Evolutionary conservation across 2,797 vertebrate genomes (phyloP), one percentile per base, ranked within the genome.

Genomic region (Tarsius wallacei): DNA sequence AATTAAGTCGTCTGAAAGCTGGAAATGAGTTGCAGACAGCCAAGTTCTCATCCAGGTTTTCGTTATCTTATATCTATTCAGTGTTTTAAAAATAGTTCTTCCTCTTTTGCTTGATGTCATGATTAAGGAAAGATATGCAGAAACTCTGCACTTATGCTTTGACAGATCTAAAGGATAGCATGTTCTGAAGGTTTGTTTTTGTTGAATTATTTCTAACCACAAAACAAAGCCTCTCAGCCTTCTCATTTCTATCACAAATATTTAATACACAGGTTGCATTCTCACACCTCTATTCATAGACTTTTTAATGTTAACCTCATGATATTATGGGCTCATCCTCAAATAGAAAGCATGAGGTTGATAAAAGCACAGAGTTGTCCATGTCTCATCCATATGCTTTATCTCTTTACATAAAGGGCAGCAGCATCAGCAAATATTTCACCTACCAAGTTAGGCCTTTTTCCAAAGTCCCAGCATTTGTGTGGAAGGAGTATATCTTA

Each of bases 21-120:
- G 31, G 89, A 95, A 83, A 86, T 61, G 57, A 83, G 26, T 36
- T 83, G 59, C 57, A 24, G 15, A 76, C n/a, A 87, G 73, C 59
- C 81, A 91, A 93, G n/a, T 90, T 61, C 70, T 92, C 73, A 73
- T 73, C 13, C 47, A 84, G 76, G 81, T 91, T 91, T 90, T 66
- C 70, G 33, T 77, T 87, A 53, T 57, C 55, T 78, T 55, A 0
- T 66, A 80, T 76, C 64, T 80, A 66, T 47, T 89, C 19, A 7
- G 66, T 19, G 19, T 73, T 95, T 93, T 92, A 89, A 97, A 95
- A 94, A 97, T 68, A 89, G 31, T 91, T 95, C 76, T 87, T 66
- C 74, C 1, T 10, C 36, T 93, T 51, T 64, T 94, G 57, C 64
- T 95, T 66, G 88, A 61, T 74, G 53, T 86, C 76, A 71, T 85